These are phyloP conservation scores for Rhabdomys pumilio DNA, from an alignment of 2,797 vertebrate genomes.

Conservation along the genomic window DNA sequence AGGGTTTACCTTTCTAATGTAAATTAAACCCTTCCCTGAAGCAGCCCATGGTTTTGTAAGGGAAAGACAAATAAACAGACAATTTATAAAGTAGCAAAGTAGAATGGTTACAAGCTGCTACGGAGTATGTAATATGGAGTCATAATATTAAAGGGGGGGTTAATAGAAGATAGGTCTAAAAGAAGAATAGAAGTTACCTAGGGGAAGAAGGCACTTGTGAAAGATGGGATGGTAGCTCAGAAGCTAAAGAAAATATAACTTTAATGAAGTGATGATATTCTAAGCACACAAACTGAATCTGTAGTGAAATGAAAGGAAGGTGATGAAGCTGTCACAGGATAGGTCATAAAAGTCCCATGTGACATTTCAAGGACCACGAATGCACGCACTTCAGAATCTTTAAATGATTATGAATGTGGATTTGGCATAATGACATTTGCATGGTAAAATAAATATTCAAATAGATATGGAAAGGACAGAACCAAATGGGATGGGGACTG, in stretches of 20 bases:
- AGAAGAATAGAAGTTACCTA: constrained; percentile 10
- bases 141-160: neutral
- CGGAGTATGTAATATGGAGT: neutral
- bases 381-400: neutral
- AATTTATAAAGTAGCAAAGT: constrained; percentile 18
- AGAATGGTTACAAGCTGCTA: constrained; percentile 19
- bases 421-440: constrained; percentile 17
- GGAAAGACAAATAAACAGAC: neutral
- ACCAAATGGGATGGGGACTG: neutral
- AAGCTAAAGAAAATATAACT: constrained; percentile 38
- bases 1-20: constrained; percentile 51
- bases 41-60: constrained; percentile 17
- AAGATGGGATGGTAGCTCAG: constrained; percentile 11
- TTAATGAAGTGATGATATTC: constrained; percentile 22
- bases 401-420: constrained; percentile 2
- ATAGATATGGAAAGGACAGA: neutral
- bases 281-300: neutral
- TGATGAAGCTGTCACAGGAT: neutral
- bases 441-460: constrained; percentile 54
- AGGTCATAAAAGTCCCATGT: neutral
- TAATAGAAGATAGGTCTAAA: constrained; percentile 39
- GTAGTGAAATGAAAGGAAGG: neutral
- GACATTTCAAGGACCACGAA: neutral
- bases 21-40: constrained; percentile 24
- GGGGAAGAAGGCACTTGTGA: constrained; percentile 35